phyloP scores from a whole-genome alignment of 2,113 vertebrate genomes.

The Bagarius yarrelli region DNA sequence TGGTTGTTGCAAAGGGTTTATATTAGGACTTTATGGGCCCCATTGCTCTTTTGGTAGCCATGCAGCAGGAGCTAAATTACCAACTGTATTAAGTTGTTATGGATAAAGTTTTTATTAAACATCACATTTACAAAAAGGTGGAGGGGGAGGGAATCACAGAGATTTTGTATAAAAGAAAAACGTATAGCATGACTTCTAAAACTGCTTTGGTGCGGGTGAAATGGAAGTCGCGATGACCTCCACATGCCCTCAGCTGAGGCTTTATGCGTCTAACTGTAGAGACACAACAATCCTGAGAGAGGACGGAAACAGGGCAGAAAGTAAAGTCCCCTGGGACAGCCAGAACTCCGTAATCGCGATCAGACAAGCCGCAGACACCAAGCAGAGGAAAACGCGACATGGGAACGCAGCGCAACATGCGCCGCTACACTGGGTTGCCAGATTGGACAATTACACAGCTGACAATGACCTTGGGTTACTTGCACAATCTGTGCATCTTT shows the following conservation, averaged over 20 bases:
- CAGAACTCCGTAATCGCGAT: slow-evolving; percentile 65
- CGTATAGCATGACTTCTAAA: not conserved
- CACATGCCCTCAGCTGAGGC: slow-evolving; percentile 17
- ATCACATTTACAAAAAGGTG: no score
- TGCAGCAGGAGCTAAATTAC: no score
- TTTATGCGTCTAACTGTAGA: not conserved
- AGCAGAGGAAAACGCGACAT: slow-evolving; percentile 73
- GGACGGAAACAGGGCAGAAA: slow-evolving; percentile 57
- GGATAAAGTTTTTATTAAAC: no score
- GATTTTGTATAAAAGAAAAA: not conserved
- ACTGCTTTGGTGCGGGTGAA: not conserved
- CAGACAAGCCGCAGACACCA: slow-evolving; percentile 64
- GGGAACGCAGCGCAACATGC: slow-evolving; percentile 61
- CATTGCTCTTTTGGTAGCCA: no score
- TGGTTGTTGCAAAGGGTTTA: no score
- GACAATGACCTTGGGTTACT: not conserved
- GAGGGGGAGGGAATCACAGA: no score
- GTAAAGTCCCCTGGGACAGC: slow-evolving; percentile 64
- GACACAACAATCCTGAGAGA: slow-evolving; percentile 27
- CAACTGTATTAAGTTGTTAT: no score
- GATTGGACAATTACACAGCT: not conserved
- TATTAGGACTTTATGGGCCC: no score
- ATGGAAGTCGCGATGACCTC: slow-evolving; percentile 9
- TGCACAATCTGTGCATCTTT: not conserved
- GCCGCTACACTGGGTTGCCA: not conserved